Percentiles rank a stretch among this genome's conserved stretches.
These are phyloP conservation scores for Nomada lathburiana DNA, from an alignment of 2,888 invertebrate species.

Conservation along the genomic window DNA sequence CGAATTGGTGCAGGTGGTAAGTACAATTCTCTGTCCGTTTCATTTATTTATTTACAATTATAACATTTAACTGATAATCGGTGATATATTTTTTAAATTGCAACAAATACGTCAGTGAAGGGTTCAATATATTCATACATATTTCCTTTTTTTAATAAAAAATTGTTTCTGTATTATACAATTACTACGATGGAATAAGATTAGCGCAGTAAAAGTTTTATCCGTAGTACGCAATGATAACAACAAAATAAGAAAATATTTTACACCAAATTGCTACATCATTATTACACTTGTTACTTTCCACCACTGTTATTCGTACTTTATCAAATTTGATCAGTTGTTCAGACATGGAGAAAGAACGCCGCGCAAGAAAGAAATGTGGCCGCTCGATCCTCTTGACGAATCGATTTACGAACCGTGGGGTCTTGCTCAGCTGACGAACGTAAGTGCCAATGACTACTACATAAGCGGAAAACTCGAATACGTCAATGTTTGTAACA, in stretches of 20 bases:
- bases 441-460: constrained; percentile 79
- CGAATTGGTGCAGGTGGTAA: constrained; percentile 68
- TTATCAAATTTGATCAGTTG: constrained; percentile 79
- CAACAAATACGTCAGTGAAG: no score
- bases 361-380: constrained; percentile 75
- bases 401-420: constrained; percentile 85
- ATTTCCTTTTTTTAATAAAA: no score
- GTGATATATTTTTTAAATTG: not conserved
- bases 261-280: not conserved
- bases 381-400: constrained; percentile 85
- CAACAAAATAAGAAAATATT: not conserved
- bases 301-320: not conserved
- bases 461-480: not conserved
- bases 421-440: constrained; percentile 86
- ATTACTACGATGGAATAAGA: no score
- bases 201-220: no score
- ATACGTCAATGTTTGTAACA: not conserved
- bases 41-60: no score
- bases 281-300: not conserved
- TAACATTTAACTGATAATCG: not conserved
- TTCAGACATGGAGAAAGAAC: constrained; percentile 84
- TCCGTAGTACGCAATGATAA: no score
- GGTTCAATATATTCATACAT: no score
- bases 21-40: constrained; percentile 27
- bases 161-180: no score